These are phyloP conservation scores for Gastrophryne carolinensis DNA, from an alignment of 2,797 vertebrate species.

Conservation along the genomic window DNA sequence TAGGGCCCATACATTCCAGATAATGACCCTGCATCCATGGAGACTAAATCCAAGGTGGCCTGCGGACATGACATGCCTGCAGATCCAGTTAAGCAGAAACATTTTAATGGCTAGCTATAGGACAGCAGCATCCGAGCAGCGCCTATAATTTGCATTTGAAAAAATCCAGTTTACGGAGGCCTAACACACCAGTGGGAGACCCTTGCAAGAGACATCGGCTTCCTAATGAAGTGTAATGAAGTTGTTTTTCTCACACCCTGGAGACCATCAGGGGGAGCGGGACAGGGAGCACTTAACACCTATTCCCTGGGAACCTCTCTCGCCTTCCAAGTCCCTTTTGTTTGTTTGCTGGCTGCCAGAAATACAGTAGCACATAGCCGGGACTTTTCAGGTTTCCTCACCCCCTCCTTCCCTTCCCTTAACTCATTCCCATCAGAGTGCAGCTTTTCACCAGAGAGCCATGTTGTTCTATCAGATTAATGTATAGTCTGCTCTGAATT, in stretches of 20 bases:
- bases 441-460: neutral
- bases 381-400: neutral
- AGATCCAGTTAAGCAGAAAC: too few species aligned
- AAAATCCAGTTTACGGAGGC: neutral
- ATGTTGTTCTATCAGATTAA: neutral
- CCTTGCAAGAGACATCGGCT: neutral
- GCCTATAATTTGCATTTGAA: neutral
- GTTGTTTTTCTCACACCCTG: conserved; percentile 34
- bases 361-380: conserved; percentile 36
- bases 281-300: conserved; percentile 33
- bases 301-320: conserved; percentile 40
- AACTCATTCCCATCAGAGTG: neutral
- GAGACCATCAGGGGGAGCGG: conserved; percentile 1
- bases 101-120: too few species aligned
- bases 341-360: conserved; percentile 27
- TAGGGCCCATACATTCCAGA: too few species aligned
- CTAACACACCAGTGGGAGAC: neutral
- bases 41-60: too few species aligned
- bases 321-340: conserved; percentile 28
- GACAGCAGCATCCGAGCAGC: too few species aligned
- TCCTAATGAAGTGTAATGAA: conserved; percentile 40
- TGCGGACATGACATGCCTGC: too few species aligned
- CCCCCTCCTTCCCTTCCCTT: neutral
- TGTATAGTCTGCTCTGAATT: neutral
- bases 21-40: too few species aligned